Conservation (phyloP, 2,113 vertebrate genomes). For the Pseudonaja textilis region DNA sequence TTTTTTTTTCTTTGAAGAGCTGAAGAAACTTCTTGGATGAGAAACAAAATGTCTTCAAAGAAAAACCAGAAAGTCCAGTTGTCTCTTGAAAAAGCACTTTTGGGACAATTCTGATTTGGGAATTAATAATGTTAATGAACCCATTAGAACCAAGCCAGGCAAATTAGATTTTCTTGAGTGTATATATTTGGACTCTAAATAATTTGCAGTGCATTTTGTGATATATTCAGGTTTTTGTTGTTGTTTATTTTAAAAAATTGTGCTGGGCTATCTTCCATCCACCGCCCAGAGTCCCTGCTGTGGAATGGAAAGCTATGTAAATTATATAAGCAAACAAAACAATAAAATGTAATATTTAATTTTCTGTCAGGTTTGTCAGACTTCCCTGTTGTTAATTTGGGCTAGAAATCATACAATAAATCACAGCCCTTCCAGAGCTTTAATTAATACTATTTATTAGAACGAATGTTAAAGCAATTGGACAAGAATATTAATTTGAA, state of each 20-base stretch:
- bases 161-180: neutral
- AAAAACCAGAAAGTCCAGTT: too few relatives aligned
- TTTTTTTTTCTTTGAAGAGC: too few relatives aligned
- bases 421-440: neutral
- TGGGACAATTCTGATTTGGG: conserved; percentile 33
- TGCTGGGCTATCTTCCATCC: neutral
- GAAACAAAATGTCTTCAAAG: too few relatives aligned
- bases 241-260: neutral
- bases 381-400: neutral
- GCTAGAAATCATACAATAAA: neutral
- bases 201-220: neutral
- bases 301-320: neutral
- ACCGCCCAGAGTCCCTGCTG: neutral
- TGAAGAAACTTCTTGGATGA: too few relatives aligned
- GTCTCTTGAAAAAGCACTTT: too few relatives aligned
- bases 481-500: too few relatives aligned
- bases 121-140: conserved; percentile 50
- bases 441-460: neutral
- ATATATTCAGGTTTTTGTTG: neutral
- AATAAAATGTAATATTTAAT: neutral
- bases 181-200: neutral
- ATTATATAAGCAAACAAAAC: neutral
- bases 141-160: conserved; percentile 42
- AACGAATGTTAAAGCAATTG: neutral
- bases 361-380: neutral